A percentile compares a stretch with the other conserved stretches of the same genome.
Evolutionary conservation across 2,797 vertebrate genomes (phyloP).

Genomic region (Gambelia wislizenii): DNA sequence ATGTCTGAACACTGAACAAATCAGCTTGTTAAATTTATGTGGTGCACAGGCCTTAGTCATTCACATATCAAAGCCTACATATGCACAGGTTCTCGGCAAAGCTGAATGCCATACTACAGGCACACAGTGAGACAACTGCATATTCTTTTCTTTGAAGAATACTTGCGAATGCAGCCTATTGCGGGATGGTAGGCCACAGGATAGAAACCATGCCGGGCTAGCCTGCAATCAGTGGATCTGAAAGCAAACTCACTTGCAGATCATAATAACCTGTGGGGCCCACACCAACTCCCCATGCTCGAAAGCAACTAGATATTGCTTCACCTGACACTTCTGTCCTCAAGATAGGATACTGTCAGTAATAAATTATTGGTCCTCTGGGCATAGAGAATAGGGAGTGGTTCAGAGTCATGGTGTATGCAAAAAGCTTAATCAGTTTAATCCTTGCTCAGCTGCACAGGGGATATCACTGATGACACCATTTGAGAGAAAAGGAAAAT

Average conservation of each 20-base stretch:
- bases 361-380: not conserved
- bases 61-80: not conserved
- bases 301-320: not conserved
- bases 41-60: slow-evolving; percentile 27
- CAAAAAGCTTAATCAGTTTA: not conserved
- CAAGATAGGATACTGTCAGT: not conserved
- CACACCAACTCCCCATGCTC: not conserved
- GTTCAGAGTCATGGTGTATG: not conserved
- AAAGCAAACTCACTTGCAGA: slow-evolving; percentile 50
- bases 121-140: slow-evolving; percentile 30
- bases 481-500: slow-evolving; percentile 10
- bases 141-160: slow-evolving; percentile 54
- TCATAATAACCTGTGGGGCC: slow-evolving; percentile 4
- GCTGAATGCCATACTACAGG: slow-evolving; percentile 31
- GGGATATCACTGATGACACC: not conserved
- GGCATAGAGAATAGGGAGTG: accelerated
- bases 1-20: not conserved
- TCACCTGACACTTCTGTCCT: accelerated
- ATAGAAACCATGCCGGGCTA: slow-evolving; percentile 45
- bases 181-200: slow-evolving; percentile 32
- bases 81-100: not conserved
- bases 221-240: slow-evolving; percentile 45
- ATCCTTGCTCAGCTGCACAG: not conserved
- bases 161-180: slow-evolving; percentile 40
- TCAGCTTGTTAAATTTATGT: not conserved